Conservation (phyloP, 64 coral and sea anemone species). For the Catalaphyllia jardinei region DNA sequence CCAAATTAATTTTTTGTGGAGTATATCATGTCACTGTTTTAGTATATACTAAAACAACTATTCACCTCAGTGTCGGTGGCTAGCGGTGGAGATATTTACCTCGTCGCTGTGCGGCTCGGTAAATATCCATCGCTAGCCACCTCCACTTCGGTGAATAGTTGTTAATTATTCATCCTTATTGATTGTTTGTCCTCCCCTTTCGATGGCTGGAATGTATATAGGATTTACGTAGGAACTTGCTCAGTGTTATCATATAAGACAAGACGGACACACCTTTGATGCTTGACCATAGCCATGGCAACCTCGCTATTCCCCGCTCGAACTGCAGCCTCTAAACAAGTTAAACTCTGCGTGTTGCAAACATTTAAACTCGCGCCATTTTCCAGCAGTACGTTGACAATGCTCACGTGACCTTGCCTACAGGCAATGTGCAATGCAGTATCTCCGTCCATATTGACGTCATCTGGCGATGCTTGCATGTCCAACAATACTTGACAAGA, state of each 20-base stretch:
- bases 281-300: conserved; percentile 76
- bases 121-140: too few relatives aligned
- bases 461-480: conserved; percentile 29
- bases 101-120: too few relatives aligned
- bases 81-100: too few relatives aligned
- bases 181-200: too few relatives aligned
- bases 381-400: conserved; percentile 76
- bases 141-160: too few relatives aligned
- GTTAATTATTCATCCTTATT: too few relatives aligned
- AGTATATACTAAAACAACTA: too few relatives aligned
- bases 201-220: too few relatives aligned
- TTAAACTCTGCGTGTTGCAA: conserved; percentile 42
- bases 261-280: conserved; percentile 21
- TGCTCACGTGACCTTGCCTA: conserved; percentile 32
- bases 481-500: conserved; percentile 34
- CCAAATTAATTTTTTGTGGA: too few relatives aligned
- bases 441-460: conserved; percentile 57
- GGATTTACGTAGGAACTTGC: neutral
- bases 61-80: too few relatives aligned
- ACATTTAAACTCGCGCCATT: conserved; percentile 44
- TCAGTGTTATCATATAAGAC: neutral
- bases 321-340: conserved; percentile 72
- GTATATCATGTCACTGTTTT: too few relatives aligned
- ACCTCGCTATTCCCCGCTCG: conserved; percentile 54
- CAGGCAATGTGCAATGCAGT: conserved; percentile 83